phyloP scores from a whole-genome alignment of 92 coral and sea anemone genomes.

The Desmophyllum pertusum region DNA sequence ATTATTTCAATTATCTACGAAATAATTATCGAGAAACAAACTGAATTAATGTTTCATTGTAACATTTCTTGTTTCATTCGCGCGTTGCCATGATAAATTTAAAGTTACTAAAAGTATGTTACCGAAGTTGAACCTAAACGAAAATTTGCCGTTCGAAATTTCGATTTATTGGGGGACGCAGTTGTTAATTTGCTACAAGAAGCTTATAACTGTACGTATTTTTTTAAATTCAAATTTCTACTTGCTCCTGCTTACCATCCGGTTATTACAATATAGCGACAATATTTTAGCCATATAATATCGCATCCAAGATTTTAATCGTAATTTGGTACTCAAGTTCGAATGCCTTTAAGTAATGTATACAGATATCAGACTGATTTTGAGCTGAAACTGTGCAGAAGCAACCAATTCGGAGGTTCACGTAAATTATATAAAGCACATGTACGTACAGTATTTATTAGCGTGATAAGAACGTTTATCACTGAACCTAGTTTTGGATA shows the following conservation, averaged over 20 bases:
- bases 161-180: too few relatives aligned
- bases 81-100: neutral
- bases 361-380: too few relatives aligned
- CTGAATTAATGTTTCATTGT: neutral
- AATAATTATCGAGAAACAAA: neutral
- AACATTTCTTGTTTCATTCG: neutral
- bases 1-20: neutral
- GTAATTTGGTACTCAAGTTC: neutral
- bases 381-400: too few relatives aligned
- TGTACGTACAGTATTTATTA: neutral
- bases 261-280: neutral
- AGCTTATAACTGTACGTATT: too few relatives aligned
- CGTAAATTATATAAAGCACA: neutral
- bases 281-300: neutral
- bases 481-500: neutral
- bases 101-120: neutral
- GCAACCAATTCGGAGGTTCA: neutral
- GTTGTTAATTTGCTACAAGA: too few relatives aligned
- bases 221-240: too few relatives aligned
- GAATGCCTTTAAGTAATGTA: too few relatives aligned
- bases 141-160: neutral
- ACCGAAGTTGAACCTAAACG: neutral
- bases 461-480: neutral
- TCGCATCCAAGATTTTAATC: neutral
- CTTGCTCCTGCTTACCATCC: neutral